Conservation (phyloP, 2,888 invertebrate species). For the Saturnia pavonia region DNA sequence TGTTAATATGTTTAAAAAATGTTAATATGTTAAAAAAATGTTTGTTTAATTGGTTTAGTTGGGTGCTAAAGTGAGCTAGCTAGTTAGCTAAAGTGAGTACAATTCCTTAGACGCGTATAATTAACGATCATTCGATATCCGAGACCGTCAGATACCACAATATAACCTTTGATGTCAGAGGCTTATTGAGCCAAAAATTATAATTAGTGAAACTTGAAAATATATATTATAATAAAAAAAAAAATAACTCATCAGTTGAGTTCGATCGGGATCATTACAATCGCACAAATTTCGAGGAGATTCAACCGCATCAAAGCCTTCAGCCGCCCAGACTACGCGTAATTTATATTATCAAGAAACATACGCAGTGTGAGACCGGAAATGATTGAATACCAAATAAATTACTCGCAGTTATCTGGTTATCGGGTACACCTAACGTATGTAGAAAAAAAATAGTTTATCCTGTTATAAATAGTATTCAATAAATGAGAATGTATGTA, state of each 20-base stretch:
- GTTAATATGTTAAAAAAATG: no score
- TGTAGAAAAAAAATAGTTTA: not conserved
- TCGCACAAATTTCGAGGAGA: constrained; percentile 27
- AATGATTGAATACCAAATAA: constrained; percentile 66
- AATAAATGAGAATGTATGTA: not conserved
- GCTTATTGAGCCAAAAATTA: not conserved
- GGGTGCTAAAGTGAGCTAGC: no score
- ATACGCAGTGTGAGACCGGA: constrained; percentile 59
- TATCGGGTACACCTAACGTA: not conserved
- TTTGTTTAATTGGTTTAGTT: no score
- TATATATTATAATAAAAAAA: not conserved
- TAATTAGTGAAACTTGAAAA: not conserved
- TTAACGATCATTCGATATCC: not conserved
- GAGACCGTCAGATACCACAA: not conserved
- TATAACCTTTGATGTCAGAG: not conserved
- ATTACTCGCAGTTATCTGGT: constrained; percentile 38
- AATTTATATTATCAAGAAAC: constrained; percentile 59
- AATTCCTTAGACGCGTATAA: not conserved
- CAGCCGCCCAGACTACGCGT: constrained; percentile 48
- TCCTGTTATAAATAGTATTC: not conserved
- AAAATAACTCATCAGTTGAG: not conserved
- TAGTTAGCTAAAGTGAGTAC: not conserved
- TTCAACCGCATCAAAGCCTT: constrained; percentile 56
- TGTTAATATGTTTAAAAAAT: no score
- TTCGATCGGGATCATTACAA: not conserved